These are phyloP conservation scores for Hyperopisus bebe DNA, from an alignment of 2,113 vertebrate genomes.

Conservation along the genomic window DNA sequence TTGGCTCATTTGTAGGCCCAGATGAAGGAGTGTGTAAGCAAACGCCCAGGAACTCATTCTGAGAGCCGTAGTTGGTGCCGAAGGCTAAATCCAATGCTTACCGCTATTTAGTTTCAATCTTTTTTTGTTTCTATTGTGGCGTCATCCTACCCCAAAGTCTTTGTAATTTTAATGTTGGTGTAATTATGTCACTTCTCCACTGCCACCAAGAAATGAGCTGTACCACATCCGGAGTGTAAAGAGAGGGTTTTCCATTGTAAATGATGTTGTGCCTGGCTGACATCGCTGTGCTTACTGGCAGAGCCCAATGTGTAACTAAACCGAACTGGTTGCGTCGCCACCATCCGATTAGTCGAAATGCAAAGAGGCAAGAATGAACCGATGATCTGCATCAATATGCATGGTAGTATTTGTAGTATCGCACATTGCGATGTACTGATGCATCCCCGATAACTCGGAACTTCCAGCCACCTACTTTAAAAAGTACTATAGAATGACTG, in stretches of 20 bases:
- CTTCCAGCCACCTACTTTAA: background rate
- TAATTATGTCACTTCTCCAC: slow-evolving; percentile 10
- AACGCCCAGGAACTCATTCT: slow-evolving; percentile 1
- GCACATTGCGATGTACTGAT: background rate
- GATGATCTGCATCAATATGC: background rate
- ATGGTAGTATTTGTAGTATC: background rate
- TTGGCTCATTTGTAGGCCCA: background rate
- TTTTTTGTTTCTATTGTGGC: slow-evolving; percentile 8
- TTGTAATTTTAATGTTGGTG: slow-evolving; percentile 17
- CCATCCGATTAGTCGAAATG: background rate
- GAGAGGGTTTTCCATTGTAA: background rate
- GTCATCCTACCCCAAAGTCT: background rate
- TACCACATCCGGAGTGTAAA: background rate
- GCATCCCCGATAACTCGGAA: background rate
- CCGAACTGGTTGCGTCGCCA: background rate
- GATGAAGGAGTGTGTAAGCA: background rate
- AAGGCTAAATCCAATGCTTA: background rate
- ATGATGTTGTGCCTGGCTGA: background rate
- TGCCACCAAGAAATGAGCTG: background rate
- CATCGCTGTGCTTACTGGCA: background rate
- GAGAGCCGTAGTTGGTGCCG: background rate
- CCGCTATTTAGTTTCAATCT: background rate
- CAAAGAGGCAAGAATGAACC: background rate
- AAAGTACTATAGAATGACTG: background rate
- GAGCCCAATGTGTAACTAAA: background rate